Evolutionary conservation across 2,888 invertebrate species (phyloP), one percentile per base, ranked within the genome.

Genomic region (Dynastes hyllus): DNA sequence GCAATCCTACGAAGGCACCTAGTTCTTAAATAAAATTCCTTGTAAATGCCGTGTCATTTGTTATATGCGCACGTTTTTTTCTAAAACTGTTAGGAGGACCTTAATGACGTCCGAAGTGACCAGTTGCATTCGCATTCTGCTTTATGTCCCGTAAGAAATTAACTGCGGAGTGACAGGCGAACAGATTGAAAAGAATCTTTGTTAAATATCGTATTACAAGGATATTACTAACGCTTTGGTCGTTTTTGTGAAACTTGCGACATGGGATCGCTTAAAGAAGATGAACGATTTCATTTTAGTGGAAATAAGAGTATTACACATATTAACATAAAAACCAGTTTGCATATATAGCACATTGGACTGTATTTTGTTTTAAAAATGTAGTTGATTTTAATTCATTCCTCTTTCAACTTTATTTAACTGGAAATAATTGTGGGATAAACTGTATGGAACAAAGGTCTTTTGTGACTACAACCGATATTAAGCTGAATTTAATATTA

Each of bases 161-260:
- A 67, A 40, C 66, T 66, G n/a, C 2, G 66, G 66, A 67, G 22
- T 67, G 66, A 67, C 40, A 50, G 40, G 9, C 40, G 37, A 32
- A 13, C 65, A 40, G 9, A 63, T 63, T 29, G 63, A 27, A 63
- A 13, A 9, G 32, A 27, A 67, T 40, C 9, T 40, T 45, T 67
- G 66, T 67, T 67, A 67, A 67, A 67, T 67, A 67, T 67, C 66
- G 40, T 67, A 67, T 67, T 67, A 67, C 66, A 22, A 22, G 66
- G 40, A 45, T 45, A 67, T 67, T 67, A 67, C 8, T 32, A 66
- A 66, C n/a, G 40, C 37, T n/a, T 53, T 27, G 45, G 45, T 45
- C 45, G 29, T 29, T 32, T 29, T 32, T 29, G 32, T 63, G 2
- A 45, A 45, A 45, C 32, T 63, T 29, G 63, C 13, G 5, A 32